phyloP scores from a whole-genome alignment of 2,888 invertebrate genomes.

The Tribolium freemani region DNA sequence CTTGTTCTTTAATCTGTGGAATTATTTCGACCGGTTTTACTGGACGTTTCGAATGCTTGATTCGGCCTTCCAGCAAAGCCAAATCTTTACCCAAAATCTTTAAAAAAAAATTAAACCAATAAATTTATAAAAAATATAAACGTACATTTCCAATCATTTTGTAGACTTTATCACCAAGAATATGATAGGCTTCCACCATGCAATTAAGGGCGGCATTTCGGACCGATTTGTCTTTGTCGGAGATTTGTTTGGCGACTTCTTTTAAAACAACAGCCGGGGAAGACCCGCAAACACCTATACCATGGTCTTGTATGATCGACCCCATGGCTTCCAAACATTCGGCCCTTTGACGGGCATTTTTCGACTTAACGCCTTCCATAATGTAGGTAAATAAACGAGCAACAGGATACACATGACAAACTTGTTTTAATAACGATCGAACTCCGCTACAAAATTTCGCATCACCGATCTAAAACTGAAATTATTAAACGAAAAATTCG shows the following conservation, averaged over 20 bases:
- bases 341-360: constrained; percentile 95
- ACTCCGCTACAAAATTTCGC: constrained; percentile 96
- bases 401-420: constrained; percentile 88
- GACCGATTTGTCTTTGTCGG: constrained; percentile 96
- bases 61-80: constrained; percentile 94
- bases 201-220: constrained; percentile 96
- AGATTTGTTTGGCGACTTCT: constrained; percentile 94
- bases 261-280: constrained; percentile 85
- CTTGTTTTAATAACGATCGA: constrained; percentile 85
- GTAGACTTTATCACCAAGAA: constrained; percentile 92
- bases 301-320: constrained; percentile 87
- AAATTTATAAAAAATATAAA: constrained; percentile 20
- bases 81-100: constrained; percentile 95
- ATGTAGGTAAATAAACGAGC: constrained; percentile 90
- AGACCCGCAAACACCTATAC: constrained; percentile 87
- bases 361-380: constrained; percentile 96
- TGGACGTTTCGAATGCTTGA: constrained; percentile 88
- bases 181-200: constrained; percentile 89
- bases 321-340: constrained; percentile 96
- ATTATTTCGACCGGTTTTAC: constrained; percentile 57
- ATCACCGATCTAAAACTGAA: constrained; percentile 85
- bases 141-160: constrained; percentile 91
- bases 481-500: background rate
- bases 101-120: constrained; percentile 1
- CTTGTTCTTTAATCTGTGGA: constrained; percentile 13